Percentiles rank a stretch among this genome's conserved stretches.
Evolutionary conservation across 2,888 invertebrate species (phyloP).

Genomic region (Nymphalis polychloros): DNA sequence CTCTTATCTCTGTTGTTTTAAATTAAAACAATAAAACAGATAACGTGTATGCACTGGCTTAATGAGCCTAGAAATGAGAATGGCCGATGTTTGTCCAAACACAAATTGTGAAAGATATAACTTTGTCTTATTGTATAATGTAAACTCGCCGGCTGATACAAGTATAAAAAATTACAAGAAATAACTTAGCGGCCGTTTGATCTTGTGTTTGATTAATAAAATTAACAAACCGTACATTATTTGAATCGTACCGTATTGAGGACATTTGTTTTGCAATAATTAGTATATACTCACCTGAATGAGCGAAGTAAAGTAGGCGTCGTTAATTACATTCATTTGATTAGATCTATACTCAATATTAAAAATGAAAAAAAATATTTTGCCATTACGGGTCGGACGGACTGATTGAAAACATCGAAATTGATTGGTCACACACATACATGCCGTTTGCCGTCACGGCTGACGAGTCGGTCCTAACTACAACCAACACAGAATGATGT

Average conservation of each 20-base stretch:
- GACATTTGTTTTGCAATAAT: neutral
- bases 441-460: too few relatives aligned
- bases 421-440: too few relatives aligned
- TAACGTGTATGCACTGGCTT: constrained; percentile 52
- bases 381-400: too few relatives aligned
- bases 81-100: constrained; percentile 56
- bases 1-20: constrained; percentile 56
- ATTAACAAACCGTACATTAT: neutral
- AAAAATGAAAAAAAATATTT: too few relatives aligned
- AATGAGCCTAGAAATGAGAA: constrained; percentile 50
- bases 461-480: too few relatives aligned
- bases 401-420: too few relatives aligned
- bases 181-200: constrained; percentile 15
- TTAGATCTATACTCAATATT: too few relatives aligned
- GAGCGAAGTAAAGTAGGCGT: too few relatives aligned
- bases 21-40: constrained; percentile 58
- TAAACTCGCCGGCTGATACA: constrained; percentile 41
- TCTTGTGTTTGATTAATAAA: constrained; percentile 1
- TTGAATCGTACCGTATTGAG: neutral
- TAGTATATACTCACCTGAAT: neutral
- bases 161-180: constrained; percentile 31
- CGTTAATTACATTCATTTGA: too few relatives aligned
- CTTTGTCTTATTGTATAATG: constrained; percentile 48
- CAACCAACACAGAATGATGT: too few relatives aligned
- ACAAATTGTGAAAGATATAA: constrained; percentile 57